phyloP scores from a whole-genome alignment of 2,797 vertebrate species.

The Coregonus suidteri region DNA sequence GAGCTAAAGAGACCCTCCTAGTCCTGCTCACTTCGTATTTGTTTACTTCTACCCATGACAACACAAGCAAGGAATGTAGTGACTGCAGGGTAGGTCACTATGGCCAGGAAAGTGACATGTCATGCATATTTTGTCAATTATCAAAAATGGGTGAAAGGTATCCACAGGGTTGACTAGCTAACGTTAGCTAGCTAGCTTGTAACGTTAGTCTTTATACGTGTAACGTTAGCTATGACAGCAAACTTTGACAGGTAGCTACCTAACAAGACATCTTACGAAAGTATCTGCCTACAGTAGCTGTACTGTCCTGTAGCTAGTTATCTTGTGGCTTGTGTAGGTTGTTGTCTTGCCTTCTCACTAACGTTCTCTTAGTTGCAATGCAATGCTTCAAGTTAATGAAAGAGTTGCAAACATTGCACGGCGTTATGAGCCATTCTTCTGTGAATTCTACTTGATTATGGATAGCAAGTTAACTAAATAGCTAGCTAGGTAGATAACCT shows the following conservation, averaged over 20 bases:
- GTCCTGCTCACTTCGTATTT: not conserved
- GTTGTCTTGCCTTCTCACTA: too few relatives aligned
- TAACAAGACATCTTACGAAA: not conserved
- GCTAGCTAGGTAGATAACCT: not conserved
- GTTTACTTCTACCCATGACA: too few relatives aligned
- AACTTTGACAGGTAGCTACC: not conserved
- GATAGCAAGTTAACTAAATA: not conserved
- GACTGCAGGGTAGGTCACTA: not conserved
- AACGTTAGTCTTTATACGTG: not conserved
- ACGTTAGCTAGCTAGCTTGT: not conserved
- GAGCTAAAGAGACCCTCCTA: too few relatives aligned
- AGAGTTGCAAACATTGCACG: too few relatives aligned
- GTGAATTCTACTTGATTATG: not conserved
- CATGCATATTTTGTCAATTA: not conserved
- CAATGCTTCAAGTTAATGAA: too few relatives aligned
- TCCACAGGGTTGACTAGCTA: not conserved
- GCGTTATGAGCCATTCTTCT: too few relatives aligned
- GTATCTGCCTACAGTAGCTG: too few relatives aligned
- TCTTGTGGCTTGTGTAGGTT: too few relatives aligned
- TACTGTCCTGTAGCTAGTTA: not conserved
- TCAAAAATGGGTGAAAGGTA: not conserved
- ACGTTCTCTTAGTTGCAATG: too few relatives aligned
- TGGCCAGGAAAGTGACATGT: conserved; percentile 4
- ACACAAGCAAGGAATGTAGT: too few relatives aligned
- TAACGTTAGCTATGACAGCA: not conserved